phyloP scores from a whole-genome alignment of 2,888 invertebrate genomes.

The Rhingia rostrata region DNA sequence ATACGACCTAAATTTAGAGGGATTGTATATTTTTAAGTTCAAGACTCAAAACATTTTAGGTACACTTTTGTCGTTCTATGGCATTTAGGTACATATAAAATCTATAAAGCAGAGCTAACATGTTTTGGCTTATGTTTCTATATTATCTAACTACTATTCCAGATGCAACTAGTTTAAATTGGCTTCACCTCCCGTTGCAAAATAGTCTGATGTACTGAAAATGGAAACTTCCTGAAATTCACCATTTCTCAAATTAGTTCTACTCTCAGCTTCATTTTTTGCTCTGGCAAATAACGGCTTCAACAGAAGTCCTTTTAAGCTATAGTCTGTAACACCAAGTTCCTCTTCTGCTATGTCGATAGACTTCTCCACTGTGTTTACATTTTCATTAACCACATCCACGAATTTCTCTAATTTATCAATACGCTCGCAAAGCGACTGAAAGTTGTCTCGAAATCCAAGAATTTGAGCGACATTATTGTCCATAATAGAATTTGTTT shows the following conservation, averaged over 20 bases:
- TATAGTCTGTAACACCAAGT: constrained; percentile 85
- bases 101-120: background rate
- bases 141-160: constrained; percentile 19
- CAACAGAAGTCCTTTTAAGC: constrained; percentile 84
- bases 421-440: constrained; percentile 84
- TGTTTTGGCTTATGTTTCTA: constrained; percentile 13
- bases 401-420: constrained; percentile 85
- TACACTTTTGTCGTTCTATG: constrained; percentile 27
- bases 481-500: constrained; percentile 79
- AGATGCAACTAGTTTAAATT: background rate
- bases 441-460: constrained; percentile 84
- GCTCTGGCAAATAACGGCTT: constrained; percentile 84
- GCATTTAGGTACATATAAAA: constrained; percentile 28
- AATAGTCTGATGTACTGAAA: constrained; percentile 81
- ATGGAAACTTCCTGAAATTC: constrained; percentile 80
- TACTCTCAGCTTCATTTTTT: constrained; percentile 71
- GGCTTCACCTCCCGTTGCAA: constrained; percentile 64
- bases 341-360: constrained; percentile 86
- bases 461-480: constrained; percentile 84
- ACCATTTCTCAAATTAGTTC: constrained; percentile 78
- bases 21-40: no score
- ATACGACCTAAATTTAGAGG: no score
- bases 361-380: constrained; percentile 84
- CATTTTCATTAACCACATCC: constrained; percentile 84
- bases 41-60: no score